Evolutionary conservation across 2,113 vertebrate species (phyloP).

Genomic region (Smithornis capensis): DNA sequence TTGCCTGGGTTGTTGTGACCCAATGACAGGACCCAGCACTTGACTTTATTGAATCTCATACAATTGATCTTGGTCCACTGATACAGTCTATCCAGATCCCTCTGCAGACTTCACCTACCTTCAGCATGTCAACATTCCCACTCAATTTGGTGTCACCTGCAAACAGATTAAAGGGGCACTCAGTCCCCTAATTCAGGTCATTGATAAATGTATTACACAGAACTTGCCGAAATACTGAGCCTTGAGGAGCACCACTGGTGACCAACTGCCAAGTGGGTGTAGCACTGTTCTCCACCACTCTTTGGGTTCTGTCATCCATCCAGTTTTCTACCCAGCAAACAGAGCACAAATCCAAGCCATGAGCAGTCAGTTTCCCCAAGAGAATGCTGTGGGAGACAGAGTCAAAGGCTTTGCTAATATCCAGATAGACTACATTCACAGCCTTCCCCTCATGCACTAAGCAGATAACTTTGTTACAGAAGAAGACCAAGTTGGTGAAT

Average conservation of each 20-base stretch:
- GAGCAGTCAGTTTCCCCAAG: background rate
- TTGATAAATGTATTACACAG: background rate
- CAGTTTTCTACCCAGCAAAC: background rate
- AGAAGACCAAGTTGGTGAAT: background rate
- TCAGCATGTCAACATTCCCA: background rate
- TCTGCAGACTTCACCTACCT: background rate
- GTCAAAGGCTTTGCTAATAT: background rate
- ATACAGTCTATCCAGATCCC: background rate
- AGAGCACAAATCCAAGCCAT: background rate
- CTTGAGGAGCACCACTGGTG: background rate
- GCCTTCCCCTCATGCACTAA: background rate
- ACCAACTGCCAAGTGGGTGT: no score
- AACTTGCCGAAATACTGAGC: background rate
- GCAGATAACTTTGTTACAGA: background rate
- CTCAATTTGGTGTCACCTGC: background rate
- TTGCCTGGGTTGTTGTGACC: background rate
- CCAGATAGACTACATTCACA: background rate
- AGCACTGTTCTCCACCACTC: accelerated
- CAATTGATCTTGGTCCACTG: background rate
- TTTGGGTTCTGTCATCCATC: background rate
- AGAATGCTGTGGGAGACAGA: background rate
- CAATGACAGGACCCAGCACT: background rate
- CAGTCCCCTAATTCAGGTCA: accelerated
- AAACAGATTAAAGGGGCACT: background rate
- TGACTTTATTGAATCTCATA: background rate